phyloP scores from a whole-genome alignment of 2,797 vertebrate species.

The Parauchenoglanis punctatus region DNA sequence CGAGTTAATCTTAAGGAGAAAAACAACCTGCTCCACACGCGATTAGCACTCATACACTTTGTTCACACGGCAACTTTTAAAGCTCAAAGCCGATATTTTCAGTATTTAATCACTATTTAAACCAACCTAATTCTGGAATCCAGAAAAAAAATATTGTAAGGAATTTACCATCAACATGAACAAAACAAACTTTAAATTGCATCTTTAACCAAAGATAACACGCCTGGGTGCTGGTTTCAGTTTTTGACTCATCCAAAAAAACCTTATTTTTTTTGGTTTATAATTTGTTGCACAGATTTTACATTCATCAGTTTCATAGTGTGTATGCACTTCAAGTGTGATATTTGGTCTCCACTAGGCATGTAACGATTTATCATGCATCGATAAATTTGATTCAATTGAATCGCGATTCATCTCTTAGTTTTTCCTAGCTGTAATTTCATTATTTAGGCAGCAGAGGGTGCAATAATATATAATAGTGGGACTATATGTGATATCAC shows the following conservation, averaged over 20 bases:
- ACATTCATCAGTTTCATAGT: background rate
- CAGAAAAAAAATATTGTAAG: background rate
- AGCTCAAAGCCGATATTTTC: background rate
- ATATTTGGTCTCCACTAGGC: background rate
- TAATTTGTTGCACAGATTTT: background rate
- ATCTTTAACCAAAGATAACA: background rate
- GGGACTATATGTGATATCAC: no score
- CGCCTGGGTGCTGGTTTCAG: background rate
- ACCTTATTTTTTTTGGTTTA: background rate
- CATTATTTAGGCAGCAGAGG: no score
- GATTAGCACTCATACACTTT: slow-evolving; percentile 2
- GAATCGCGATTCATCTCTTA: no score
- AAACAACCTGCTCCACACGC: background rate
- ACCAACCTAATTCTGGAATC: background rate
- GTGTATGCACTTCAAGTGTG: background rate
- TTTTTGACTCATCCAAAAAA: no score
- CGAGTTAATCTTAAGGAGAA: slow-evolving; percentile 34
- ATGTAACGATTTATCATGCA: no score
- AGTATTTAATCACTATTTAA: background rate
- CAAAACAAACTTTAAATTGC: background rate
- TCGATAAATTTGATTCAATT: no score
- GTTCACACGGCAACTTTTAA: slow-evolving; percentile 10
- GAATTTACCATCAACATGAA: background rate
- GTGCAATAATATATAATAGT: no score
- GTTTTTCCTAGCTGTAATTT: no score